These are phyloP conservation scores for Drosophila eugracilis DNA, from an alignment of 1,140 invertebrate species.

Conservation along the genomic window DNA sequence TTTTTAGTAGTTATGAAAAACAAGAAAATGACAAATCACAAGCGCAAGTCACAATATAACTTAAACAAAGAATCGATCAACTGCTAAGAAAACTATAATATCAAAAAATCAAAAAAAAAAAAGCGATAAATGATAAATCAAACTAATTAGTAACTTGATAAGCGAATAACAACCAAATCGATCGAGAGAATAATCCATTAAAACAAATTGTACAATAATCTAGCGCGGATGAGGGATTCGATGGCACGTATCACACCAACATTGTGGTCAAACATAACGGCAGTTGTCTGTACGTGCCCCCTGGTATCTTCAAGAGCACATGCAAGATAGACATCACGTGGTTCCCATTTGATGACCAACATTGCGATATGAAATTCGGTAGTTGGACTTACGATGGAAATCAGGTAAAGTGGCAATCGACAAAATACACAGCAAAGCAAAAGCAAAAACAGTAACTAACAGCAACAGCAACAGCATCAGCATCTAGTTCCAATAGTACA, in stretches of 20 bases:
- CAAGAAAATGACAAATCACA: constrained; percentile 49
- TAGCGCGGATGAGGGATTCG: constrained; percentile 99
- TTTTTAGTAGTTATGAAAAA: constrained; percentile 48
- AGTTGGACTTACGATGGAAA: constrained; percentile 97
- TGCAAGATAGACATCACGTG: constrained; percentile 99
- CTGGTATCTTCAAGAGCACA: constrained; percentile 99
- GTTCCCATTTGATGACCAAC: constrained; percentile 99
- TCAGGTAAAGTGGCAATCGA: constrained; percentile 89
- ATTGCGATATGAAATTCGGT: constrained; percentile 98
- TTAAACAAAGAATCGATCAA: constrained; percentile 33
- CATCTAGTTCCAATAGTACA: constrained; percentile 42
- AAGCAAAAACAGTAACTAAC: constrained; percentile 34
- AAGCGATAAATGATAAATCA: constrained; percentile 14
- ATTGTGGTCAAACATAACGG: constrained; percentile 98
- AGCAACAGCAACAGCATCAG: no score
- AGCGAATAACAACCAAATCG: constrained; percentile 37
- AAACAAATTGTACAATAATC: constrained; percentile 84
- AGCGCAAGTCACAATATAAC: constrained; percentile 70
- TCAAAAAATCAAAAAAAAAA: constrained; percentile 15
- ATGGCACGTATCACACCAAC: constrained; percentile 98
- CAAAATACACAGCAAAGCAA: constrained; percentile 31
- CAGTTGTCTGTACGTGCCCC: constrained; percentile 98
- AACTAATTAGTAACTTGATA: constrained; percentile 12
- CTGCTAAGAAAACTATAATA: no score
- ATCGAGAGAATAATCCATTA: constrained; percentile 70